Evolutionary conservation across 2,888 invertebrate genomes (phyloP), one percentile per base, ranked within the genome.

Genomic region (Auanema freiburgensis): DNA sequence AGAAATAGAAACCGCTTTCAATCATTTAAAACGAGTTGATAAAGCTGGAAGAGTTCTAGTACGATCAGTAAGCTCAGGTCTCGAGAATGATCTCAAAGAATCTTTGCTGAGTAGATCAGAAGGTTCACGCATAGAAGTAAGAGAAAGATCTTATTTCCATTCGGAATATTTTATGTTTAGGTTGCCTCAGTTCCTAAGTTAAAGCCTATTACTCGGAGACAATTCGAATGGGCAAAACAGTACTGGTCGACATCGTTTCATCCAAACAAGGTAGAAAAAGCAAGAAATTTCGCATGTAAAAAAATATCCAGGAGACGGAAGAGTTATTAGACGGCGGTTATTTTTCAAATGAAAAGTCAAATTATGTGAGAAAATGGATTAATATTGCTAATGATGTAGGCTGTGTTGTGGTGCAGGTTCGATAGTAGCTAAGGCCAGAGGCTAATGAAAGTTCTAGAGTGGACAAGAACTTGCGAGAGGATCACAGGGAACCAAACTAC

Each of bases 321-420:
- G 42, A 33, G 18, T 12, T 67, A 11, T 51, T 71, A 2, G 63
- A 57, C 43, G 65, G 60, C 0, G 46, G 59, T 6, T 67, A 64
- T 44, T 42, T 69, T 1, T 55, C 49, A 3, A 18, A 41, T 11
- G 14, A 50, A 8, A 40, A 63, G 12, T 43, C 18, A 14, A 51
- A 57, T n/a, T 57, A 72, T 24, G 23, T 67, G 4, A 21, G 4
- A 11, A 41, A 44, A 54, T 72, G 67, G 67, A 46, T 33, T 25
- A 43, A 63, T 33, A 24, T 53, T 23, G 66, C 64, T 2, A 11
- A 43, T 14, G 54, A 60, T 8, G 23, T 51, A 8, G 67, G 66
- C 43, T 67, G 69, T 52, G 43, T 66, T n/a, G 63, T 63, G 21
- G 65, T 72, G 11, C 67, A 69, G 57, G 67, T 70, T 46, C 16